Evolutionary conservation across 2,888 invertebrate genomes (phyloP).

Genomic region (Tetheella fluctuosa): DNA sequence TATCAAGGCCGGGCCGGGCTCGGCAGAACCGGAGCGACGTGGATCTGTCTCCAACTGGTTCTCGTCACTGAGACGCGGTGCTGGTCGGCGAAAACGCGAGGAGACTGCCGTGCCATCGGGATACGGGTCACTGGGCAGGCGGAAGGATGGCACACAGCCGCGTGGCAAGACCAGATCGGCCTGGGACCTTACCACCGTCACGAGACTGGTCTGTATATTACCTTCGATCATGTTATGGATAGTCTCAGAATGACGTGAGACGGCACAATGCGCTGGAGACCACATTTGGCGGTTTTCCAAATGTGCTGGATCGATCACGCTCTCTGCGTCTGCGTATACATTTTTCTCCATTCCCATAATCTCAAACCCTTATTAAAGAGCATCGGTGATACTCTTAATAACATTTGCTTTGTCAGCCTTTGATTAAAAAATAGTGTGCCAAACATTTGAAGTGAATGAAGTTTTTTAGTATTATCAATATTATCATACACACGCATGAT

Average conservation of each 20-base stretch:
- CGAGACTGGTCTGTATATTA: slow-evolving; percentile 82
- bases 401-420: background rate
- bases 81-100: slow-evolving; percentile 74
- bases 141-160: slow-evolving; percentile 75
- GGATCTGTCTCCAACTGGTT: slow-evolving; percentile 92
- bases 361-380: slow-evolving; percentile 28
- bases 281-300: slow-evolving; percentile 75
- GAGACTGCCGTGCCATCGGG: slow-evolving; percentile 65
- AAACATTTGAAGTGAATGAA: slow-evolving; percentile 1
- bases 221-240: slow-evolving; percentile 34
- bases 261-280: slow-evolving; percentile 63
- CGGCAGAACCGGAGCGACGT: slow-evolving; percentile 85
- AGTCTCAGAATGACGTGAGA: slow-evolving; percentile 31
- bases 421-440: slow-evolving; percentile 12
- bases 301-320: slow-evolving; percentile 74
- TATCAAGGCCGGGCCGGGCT: slow-evolving; percentile 77
- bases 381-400: slow-evolving; percentile 19
- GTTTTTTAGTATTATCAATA: background rate
- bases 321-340: slow-evolving; percentile 64
- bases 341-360: slow-evolving; percentile 60
- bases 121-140: slow-evolving; percentile 82
- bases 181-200: slow-evolving; percentile 85
- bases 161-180: slow-evolving; percentile 82
- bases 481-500: slow-evolving; percentile 7
- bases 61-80: slow-evolving; percentile 88